phyloP scores from a whole-genome alignment of 2,797 vertebrate species.

The Peromyscus nudipes region DNA sequence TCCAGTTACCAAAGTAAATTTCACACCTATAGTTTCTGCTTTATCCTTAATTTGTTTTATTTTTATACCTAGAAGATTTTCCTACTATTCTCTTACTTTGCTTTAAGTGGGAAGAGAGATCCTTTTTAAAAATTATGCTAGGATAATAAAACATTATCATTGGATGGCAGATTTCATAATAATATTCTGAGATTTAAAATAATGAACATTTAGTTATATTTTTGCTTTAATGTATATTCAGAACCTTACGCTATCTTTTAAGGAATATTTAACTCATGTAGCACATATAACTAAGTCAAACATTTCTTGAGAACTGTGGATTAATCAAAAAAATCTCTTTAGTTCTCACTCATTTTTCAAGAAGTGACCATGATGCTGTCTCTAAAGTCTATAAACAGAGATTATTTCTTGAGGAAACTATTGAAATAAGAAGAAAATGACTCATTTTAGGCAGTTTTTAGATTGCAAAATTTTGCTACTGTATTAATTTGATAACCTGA shows the following conservation, averaged over 20 bases:
- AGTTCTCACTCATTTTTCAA: not conserved
- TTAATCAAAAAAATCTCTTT: constrained; percentile 18
- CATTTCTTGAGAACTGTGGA: not conserved
- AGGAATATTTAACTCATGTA: not conserved
- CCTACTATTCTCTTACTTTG: not conserved
- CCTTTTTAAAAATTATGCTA: not conserved
- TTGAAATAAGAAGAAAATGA: constrained; percentile 14
- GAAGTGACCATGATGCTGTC: not conserved
- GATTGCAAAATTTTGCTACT: not conserved
- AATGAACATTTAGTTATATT: not conserved
- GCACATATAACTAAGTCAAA: constrained; percentile 23
- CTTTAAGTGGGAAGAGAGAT: not conserved
- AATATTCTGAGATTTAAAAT: constrained; percentile 31
- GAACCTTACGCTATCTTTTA: not conserved
- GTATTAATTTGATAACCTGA: not conserved
- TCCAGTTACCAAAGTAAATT: not conserved
- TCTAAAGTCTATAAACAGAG: not conserved
- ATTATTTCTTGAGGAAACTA: not conserved
- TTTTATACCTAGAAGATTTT: constrained; percentile 26
- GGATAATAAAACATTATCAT: not conserved
- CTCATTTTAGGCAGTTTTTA: not conserved
- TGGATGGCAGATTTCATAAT: not conserved
- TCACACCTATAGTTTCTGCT: not conserved
- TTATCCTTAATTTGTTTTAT: not conserved
- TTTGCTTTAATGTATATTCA: not conserved